These are phyloP conservation scores for Anastrepha ludens DNA, from an alignment of 1,140 invertebrate genomes.

Conservation along the genomic window DNA sequence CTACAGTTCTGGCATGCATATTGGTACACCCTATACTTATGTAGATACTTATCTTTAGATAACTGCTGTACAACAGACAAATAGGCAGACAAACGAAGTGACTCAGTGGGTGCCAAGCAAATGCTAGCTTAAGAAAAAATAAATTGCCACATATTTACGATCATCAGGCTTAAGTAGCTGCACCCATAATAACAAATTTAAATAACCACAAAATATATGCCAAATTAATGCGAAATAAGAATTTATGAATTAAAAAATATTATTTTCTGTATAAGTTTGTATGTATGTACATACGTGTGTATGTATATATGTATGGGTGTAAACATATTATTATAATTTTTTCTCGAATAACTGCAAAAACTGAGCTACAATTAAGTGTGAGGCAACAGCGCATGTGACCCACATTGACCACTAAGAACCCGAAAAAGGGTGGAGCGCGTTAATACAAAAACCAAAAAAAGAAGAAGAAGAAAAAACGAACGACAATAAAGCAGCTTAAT, in stretches of 20 bases:
- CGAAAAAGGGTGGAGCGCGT: not conserved
- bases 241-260: not conserved
- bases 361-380: not conserved
- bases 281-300: too few relatives aligned
- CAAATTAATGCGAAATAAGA: not conserved
- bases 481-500: not conserved
- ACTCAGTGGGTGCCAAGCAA: not conserved
- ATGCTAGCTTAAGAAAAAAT: not conserved
- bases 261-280: not conserved
- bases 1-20: too few relatives aligned
- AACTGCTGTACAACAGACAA: constrained; percentile 2
- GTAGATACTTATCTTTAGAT: not conserved
- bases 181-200: not conserved
- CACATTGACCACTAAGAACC: not conserved
- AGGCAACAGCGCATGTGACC: constrained; percentile 6
- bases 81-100: constrained; percentile 18
- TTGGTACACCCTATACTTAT: too few relatives aligned
- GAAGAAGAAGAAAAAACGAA: not conserved
- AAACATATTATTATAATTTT: not conserved
- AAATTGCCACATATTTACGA: constrained; percentile 28
- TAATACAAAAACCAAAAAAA: not conserved
- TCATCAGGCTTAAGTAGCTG: constrained; percentile 38
- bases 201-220: not conserved
- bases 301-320: not conserved
- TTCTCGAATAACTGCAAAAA: not conserved